Evolutionary conservation across 2,888 invertebrate genomes (phyloP).

Genomic region (Lochmaea crataegi): DNA sequence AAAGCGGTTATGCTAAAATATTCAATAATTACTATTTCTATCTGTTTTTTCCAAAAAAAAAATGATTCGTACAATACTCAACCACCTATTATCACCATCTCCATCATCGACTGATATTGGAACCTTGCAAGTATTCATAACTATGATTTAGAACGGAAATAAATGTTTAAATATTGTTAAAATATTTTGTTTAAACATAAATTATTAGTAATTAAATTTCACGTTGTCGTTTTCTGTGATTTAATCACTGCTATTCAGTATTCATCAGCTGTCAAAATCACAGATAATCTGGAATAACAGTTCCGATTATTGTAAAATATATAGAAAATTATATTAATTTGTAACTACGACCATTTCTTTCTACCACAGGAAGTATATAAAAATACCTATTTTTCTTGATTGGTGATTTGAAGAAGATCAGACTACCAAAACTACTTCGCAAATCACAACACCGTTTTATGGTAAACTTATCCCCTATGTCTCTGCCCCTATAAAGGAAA

Average conservation of each 20-base stretch:
- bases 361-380: no score
- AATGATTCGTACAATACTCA: conserved; percentile 74
- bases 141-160: background rate
- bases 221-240: conserved; percentile 1
- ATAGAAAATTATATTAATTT: no score
- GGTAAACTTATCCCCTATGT: no score
- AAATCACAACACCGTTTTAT: no score
- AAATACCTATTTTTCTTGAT: no score
- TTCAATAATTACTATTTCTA: conserved; percentile 14
- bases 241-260: background rate
- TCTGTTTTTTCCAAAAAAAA: conserved; percentile 16
- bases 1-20: conserved; percentile 84
- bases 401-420: no score
- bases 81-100: conserved; percentile 89
- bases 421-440: no score
- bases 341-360: no score
- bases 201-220: background rate
- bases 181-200: conserved; percentile 32
- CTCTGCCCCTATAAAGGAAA: no score
- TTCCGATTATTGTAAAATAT: no score
- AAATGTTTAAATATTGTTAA: background rate
- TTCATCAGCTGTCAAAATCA: background rate
- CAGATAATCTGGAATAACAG: background rate
- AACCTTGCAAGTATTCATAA: conserved; percentile 79
- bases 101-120: conserved; percentile 79